Evolutionary conservation across 1,140 invertebrate genomes (phyloP), one percentile per base, ranked within the genome.

Genomic region (Cherax destructor): DNA sequence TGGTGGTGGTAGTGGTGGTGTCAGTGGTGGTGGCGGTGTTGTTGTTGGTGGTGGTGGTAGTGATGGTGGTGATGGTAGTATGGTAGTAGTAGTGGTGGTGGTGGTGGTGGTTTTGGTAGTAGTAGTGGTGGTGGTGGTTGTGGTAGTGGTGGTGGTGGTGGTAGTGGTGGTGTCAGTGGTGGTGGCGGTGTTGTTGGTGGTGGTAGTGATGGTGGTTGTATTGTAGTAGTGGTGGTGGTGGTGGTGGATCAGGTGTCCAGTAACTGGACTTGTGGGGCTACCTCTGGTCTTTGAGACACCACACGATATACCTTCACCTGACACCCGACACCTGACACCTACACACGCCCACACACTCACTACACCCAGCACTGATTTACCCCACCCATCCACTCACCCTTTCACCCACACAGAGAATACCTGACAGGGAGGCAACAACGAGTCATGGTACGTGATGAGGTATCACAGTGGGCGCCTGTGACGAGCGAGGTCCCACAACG

Each of bases 191-290:
- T 41, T 41, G 30, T 41, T 24, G 0, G 61, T 16, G 18, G 61
- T 1, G 76, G 61, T 16, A 3, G 61, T 16, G 76, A 13, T 16
- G 76, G 76, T 49, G 80, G n/a, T n/a, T n/a, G n/a, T n/a, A n/a
- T n/a, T n/a, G n/a, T n/a, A n/a, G n/a, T n/a, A n/a, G n/a, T n/a
- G n/a, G 80, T 61, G 52, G 80, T 52, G 80, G 80, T 5, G 69
- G 69, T 74, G 11, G n/a, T 30, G 79, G 21, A 56, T 81, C 50
- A 13, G 18, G 56, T 81, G 13, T 50, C 79, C 11, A 11, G 6
- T 4, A 6, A 4, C 21, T 24, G n/a, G 49, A 41, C 79, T 81
- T 81, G 79, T 81, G 79, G 50, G 79, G 79, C 79, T 81, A 81
- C 79, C n/a, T 3, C 21, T 52, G 50, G 79, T 50, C 50, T 81